Evolutionary conservation across 2,113 vertebrate species (phyloP).

Genomic region (Alexandromys fortis): DNA sequence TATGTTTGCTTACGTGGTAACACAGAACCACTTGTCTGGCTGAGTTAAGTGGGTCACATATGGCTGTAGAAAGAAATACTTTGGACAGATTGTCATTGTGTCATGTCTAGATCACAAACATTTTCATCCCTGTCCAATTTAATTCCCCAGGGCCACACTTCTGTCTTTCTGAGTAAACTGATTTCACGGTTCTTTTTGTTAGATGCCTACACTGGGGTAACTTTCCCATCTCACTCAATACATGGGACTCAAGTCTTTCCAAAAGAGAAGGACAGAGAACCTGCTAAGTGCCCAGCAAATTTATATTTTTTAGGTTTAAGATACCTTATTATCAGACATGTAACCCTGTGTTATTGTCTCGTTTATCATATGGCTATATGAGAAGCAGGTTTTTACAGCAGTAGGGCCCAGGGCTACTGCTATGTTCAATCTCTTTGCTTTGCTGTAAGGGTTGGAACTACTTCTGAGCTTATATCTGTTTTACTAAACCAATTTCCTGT

Average conservation of each 20-base stretch:
- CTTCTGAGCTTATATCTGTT: conserved; percentile 55
- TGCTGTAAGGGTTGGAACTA: conserved; percentile 43
- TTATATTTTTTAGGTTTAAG: not conserved
- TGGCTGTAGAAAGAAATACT: not conserved
- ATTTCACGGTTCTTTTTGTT: not conserved
- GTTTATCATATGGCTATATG: not conserved
- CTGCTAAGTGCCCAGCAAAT: not conserved
- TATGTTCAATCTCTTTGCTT: conserved; percentile 48
- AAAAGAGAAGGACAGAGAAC: not conserved
- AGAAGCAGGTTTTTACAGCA: conserved; percentile 12
- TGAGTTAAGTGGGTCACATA: conserved; percentile 18
- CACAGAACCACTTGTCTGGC: not conserved
- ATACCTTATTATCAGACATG: not conserved
- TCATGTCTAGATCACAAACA: conserved; percentile 3
- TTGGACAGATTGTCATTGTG: not conserved
- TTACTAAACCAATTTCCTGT: conserved; percentile 74
- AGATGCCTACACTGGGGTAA: not conserved
- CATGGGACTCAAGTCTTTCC: not conserved
- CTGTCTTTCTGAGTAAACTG: not conserved
- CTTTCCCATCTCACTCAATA: not conserved
- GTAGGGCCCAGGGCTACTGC: not conserved
- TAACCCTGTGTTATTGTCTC: not conserved
- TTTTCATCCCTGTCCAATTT: not conserved
- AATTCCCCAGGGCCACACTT: not conserved
- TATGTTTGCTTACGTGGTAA: not conserved